These are phyloP conservation scores for Lasioglossum albipes DNA, from an alignment of 1,140 invertebrate genomes.

Conservation along the genomic window DNA sequence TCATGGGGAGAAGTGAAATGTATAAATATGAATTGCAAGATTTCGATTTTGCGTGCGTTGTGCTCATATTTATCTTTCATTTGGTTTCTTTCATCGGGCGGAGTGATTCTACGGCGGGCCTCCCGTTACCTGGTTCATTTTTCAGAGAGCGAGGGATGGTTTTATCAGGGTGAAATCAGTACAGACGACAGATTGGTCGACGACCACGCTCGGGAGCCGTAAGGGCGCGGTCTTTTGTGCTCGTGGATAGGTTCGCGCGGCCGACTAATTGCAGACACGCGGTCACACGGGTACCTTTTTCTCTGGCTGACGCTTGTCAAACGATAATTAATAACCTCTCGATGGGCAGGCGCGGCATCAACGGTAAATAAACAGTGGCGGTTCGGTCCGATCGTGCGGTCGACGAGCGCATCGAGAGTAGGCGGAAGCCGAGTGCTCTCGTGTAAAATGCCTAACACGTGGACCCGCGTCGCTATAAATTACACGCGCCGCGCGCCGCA, in stretches of 20 bases:
- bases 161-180: background rate
- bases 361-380: conserved; percentile 58
- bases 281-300: conserved; percentile 25
- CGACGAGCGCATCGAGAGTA: conserved; percentile 44
- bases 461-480: conserved; percentile 34
- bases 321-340: conserved; percentile 67
- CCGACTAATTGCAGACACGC: conserved; percentile 51
- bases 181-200: background rate
- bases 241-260: conserved; percentile 21
- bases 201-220: conserved; percentile 9
- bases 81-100: background rate
- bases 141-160: background rate
- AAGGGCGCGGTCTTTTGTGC: conserved; percentile 47
- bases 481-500: conserved; percentile 12
- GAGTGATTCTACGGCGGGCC: too few species aligned
- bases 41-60: too few species aligned
- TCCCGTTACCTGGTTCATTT: background rate
- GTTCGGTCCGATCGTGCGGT: conserved; percentile 43
- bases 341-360: conserved; percentile 31
- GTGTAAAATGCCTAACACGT: conserved; percentile 43
- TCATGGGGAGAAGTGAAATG: too few species aligned
- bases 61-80: too few species aligned
- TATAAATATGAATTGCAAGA: too few species aligned
- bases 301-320: conserved; percentile 54
- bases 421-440: conserved; percentile 13